Conservation (phyloP, 2,888 invertebrate species). For the Athetis lepigone region DNA sequence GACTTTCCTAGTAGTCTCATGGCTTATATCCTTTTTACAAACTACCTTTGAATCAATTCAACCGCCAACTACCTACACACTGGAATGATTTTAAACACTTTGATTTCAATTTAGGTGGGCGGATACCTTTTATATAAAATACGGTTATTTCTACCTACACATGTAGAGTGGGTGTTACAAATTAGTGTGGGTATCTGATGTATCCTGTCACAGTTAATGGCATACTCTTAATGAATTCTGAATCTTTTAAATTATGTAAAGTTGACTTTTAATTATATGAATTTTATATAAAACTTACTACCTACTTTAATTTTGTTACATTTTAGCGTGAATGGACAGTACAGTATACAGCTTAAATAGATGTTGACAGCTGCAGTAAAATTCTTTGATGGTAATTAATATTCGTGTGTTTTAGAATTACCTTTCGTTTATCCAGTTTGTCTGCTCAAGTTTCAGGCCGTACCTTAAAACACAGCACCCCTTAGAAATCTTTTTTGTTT, state of each 20-base stretch:
- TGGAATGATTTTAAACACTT: constrained; percentile 12
- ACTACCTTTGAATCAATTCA: constrained; percentile 54
- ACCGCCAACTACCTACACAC: constrained; percentile 23
- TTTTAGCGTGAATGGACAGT: not conserved
- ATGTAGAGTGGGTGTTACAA: too few relatives aligned
- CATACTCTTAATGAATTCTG: constrained; percentile 3
- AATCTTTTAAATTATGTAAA: not conserved
- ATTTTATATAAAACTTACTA: too few relatives aligned
- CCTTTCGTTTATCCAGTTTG: not conserved
- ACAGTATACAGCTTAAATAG: too few relatives aligned
- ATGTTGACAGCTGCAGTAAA: too few relatives aligned
- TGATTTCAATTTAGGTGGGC: not conserved
- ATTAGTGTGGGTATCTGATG: too few relatives aligned
- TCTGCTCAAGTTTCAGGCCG: not conserved
- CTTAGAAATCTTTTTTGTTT: not conserved
- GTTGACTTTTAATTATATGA: too few relatives aligned
- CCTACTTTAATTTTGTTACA: too few relatives aligned
- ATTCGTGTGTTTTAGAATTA: too few relatives aligned
- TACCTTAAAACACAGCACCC: not conserved
- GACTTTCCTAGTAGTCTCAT: constrained; percentile 37
- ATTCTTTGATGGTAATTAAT: too few relatives aligned
- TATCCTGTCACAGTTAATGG: too few relatives aligned
- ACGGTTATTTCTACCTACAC: not conserved
- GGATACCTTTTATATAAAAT: not conserved
- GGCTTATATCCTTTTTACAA: constrained; percentile 48